Evolutionary conservation across 2,888 invertebrate species (phyloP).

Genomic region (Dryomyza anilis): DNA sequence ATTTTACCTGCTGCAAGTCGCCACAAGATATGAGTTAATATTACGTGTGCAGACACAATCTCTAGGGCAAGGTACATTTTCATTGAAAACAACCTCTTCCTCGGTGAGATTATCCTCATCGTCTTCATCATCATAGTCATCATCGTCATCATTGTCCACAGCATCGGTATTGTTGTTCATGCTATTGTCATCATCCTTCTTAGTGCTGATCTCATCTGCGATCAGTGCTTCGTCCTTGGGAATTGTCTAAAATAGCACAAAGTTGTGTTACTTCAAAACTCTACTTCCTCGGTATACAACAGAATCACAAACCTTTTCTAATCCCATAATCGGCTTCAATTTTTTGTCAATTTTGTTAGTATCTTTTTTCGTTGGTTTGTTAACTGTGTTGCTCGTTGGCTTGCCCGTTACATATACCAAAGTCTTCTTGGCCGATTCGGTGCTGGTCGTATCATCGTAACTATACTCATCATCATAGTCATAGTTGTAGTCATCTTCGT

Average conservation of each 20-base stretch:
- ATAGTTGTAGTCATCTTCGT: slow-evolving; percentile 49
- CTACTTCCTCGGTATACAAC: not conserved
- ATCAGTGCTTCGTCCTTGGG: slow-evolving; percentile 32
- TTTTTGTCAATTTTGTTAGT: slow-evolving; percentile 41
- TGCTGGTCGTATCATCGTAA: slow-evolving; percentile 40
- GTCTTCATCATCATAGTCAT: slow-evolving; percentile 49
- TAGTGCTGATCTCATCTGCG: slow-evolving; percentile 42
- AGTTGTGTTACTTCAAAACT: too few species aligned
- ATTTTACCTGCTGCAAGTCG: slow-evolving; percentile 68
- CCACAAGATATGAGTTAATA: slow-evolving; percentile 67
- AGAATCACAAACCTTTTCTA: slow-evolving; percentile 40
- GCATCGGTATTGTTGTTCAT: slow-evolving; percentile 47
- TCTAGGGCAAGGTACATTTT: slow-evolving; percentile 66
- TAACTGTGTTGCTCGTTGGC: slow-evolving; percentile 31
- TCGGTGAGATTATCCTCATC: slow-evolving; percentile 50
- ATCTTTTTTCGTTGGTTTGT: slow-evolving; percentile 29
- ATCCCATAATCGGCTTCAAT: slow-evolving; percentile 46
- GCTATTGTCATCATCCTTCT: slow-evolving; percentile 40
- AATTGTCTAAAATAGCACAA: slow-evolving; percentile 3
- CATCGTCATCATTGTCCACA: slow-evolving; percentile 42
- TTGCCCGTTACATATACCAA: slow-evolving; percentile 33
- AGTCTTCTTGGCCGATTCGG: slow-evolving; percentile 40
- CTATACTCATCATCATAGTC: slow-evolving; percentile 50
- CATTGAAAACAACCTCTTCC: slow-evolving; percentile 54
- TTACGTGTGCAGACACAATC: slow-evolving; percentile 69